Percentiles rank a stretch among this genome's conserved stretches.
phyloP scores from a whole-genome alignment of 2,888 invertebrate genomes.

The Perdita meconis region DNA sequence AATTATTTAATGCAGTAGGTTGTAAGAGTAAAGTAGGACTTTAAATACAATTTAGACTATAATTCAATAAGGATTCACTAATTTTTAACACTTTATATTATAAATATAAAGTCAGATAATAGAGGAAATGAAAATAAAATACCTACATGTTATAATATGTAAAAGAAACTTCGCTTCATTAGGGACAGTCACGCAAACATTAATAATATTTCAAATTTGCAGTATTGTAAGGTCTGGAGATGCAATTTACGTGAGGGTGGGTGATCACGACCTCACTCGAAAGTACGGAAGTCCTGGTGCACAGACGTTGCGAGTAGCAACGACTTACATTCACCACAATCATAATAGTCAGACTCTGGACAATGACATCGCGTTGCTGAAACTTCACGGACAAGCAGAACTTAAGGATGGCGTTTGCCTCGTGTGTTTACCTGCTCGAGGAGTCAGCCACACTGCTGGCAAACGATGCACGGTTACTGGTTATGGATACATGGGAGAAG shows the following conservation, averaged over 20 bases:
- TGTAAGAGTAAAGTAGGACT: too few relatives aligned
- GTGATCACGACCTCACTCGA: slow-evolving; percentile 95
- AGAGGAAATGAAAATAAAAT: too few relatives aligned
- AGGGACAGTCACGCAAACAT: too few relatives aligned
- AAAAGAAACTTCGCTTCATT: too few relatives aligned
- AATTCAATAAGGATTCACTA: too few relatives aligned
- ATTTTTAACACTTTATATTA: too few relatives aligned
- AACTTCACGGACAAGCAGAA: slow-evolving; percentile 95
- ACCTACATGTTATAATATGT: too few relatives aligned
- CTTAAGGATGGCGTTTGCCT: slow-evolving; percentile 93
- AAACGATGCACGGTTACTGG: slow-evolving; percentile 97
- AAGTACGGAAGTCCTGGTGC: slow-evolving; percentile 96
- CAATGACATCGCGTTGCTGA: slow-evolving; percentile 96
- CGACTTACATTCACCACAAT: slow-evolving; percentile 97
- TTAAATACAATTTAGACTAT: too few relatives aligned
- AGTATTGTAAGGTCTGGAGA: slow-evolving; percentile 97
- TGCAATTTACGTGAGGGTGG: slow-evolving; percentile 96
- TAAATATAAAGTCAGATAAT: too few relatives aligned
- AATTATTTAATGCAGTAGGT: too few relatives aligned
- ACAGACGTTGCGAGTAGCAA: slow-evolving; percentile 95
- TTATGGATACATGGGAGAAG: slow-evolving; percentile 97
- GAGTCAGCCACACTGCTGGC: slow-evolving; percentile 94
- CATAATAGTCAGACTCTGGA: slow-evolving; percentile 97
- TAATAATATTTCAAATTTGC: slow-evolving; percentile 67
- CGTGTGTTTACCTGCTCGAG: slow-evolving; percentile 95